These are phyloP conservation scores for Liparis tanakae DNA, from an alignment of 2,797 vertebrate genomes.

Conservation along the genomic window DNA sequence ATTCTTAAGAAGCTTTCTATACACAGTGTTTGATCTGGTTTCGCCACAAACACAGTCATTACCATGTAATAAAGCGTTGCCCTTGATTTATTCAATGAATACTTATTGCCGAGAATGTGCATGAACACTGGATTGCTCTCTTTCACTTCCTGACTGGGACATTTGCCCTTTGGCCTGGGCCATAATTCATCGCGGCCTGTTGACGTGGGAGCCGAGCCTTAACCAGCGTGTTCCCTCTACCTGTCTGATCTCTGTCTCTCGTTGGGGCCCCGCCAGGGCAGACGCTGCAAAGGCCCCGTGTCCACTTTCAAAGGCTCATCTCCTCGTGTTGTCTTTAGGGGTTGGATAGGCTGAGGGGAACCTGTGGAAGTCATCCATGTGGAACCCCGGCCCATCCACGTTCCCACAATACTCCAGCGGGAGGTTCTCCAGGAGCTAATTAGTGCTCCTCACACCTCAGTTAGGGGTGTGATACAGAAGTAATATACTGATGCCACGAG, in stretches of 20 bases:
- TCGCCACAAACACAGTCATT: neutral
- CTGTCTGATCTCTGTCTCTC: constrained; percentile 43
- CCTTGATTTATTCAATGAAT: constrained; percentile 11
- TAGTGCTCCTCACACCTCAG: neutral
- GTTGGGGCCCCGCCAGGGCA: constrained; percentile 46
- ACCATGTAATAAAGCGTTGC: neutral
- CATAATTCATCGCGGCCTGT: constrained; percentile 61
- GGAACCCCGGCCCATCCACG: constrained; percentile 43
- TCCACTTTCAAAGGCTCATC: constrained; percentile 75
- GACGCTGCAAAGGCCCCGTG: constrained; percentile 52
- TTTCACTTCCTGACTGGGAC: constrained; percentile 63
- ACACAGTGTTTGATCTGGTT: constrained; percentile 4
- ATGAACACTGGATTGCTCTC: constrained; percentile 40
- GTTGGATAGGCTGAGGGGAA: constrained; percentile 34
- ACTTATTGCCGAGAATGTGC: constrained; percentile 26
- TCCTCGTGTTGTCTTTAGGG: constrained; percentile 63
- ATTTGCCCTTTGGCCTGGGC: constrained; percentile 68
- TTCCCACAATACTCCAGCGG: constrained; percentile 47
- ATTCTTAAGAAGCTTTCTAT: constrained; percentile 16
- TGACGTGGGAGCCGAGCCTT: constrained; percentile 55
- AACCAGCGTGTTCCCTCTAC: constrained; percentile 35
- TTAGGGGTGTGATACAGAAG: neutral
- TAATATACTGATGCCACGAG: neutral
- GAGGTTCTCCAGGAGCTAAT: constrained; percentile 24
- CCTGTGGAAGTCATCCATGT: constrained; percentile 49